Base-by-base conservation (phyloP, 1,140 invertebrate genomes). In the Cecropterus lyciades region DNA sequence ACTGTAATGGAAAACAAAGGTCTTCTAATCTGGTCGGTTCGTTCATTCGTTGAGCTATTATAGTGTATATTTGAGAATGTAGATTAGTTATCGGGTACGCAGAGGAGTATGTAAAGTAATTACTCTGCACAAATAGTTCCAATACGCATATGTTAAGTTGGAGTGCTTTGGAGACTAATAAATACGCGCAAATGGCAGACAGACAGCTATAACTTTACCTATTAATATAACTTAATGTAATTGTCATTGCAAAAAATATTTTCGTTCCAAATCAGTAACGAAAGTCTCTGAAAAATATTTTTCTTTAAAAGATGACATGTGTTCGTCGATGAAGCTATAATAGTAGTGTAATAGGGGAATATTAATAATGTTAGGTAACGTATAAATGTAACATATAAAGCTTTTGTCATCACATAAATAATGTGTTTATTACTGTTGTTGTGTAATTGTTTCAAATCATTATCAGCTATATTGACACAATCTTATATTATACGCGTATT, bases 51-150 rank as follows among this genome's bases (percentile, higher is more conserved):
- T 69, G 77, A 69, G 73, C 77, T 83, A 85, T 85, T 83, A 81
- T 78, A 72, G n/a, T n/a, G 73, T 80, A 72, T 84, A 85, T 87
- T 89, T 87, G 82, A 84, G 75, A 83, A 91, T 84, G 85, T 82
- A 91, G 86, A 89, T 91, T 89, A 87, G 80, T 72, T 89, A 85
- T 87, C 79, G 77, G 74, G 71, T 71, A 67, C 42, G 14, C 6
- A 16, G 71, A 67, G 74, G 79, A 80, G 71, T 63, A 57, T 74
- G 69, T 79, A 80, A 85, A 86, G 80, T 82, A 89, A 91, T 89
- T 90, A 88, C 77, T 85, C 74, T 70, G 71, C 48, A 65, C 57
- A 69, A 86, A 85, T 89, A 87, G 85, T 83, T 88, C 68, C 69
- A 80, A 85, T 80, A 79, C 67, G 79, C 67, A 75, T 75, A 77